Conservation (phyloP, 1,140 invertebrate species). For the Lasioglossum albipes region DNA sequence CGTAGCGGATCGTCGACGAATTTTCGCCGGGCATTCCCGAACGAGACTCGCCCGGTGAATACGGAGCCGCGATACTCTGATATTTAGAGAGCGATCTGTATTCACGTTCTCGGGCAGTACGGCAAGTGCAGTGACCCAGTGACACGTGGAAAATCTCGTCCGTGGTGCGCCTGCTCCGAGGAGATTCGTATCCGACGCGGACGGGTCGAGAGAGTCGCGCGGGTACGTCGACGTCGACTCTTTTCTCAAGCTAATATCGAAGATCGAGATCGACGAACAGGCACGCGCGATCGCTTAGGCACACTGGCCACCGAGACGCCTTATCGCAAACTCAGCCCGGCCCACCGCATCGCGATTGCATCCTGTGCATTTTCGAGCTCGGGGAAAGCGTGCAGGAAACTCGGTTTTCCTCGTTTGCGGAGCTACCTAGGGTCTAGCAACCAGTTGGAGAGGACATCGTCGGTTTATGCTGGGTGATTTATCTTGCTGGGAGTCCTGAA, state of each 20-base stretch:
- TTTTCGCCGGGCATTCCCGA: slow-evolving; percentile 15
- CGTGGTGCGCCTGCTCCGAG: background rate
- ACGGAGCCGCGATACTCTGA: slow-evolving; percentile 42
- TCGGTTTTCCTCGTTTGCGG: too few species aligned
- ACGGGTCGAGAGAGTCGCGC: background rate
- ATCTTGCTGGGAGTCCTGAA: too few species aligned
- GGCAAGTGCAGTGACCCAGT: slow-evolving; percentile 48
- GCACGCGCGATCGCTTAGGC: background rate
- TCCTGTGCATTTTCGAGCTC: too few species aligned
- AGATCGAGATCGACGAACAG: slow-evolving; percentile 9
- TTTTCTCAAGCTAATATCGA: slow-evolving; percentile 28
- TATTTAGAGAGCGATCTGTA: slow-evolving; percentile 56
- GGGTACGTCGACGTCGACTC: background rate
- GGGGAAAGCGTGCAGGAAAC: too few species aligned
- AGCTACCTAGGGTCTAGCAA: too few species aligned
- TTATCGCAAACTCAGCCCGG: too few species aligned
- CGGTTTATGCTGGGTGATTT: too few species aligned
- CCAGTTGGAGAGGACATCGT: too few species aligned
- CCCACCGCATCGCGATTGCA: too few species aligned
- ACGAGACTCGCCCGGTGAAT: slow-evolving; percentile 19
- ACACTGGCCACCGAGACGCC: too few species aligned
- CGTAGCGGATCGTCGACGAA: background rate
- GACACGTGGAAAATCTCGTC: slow-evolving; percentile 55
- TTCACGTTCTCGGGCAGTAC: slow-evolving; percentile 40
- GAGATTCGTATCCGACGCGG: background rate